A percentile compares a stretch with the other conserved stretches of the same genome.
Conservation (phyloP, 2,797 vertebrate species). For the Tokudaia muenninki region DNA sequence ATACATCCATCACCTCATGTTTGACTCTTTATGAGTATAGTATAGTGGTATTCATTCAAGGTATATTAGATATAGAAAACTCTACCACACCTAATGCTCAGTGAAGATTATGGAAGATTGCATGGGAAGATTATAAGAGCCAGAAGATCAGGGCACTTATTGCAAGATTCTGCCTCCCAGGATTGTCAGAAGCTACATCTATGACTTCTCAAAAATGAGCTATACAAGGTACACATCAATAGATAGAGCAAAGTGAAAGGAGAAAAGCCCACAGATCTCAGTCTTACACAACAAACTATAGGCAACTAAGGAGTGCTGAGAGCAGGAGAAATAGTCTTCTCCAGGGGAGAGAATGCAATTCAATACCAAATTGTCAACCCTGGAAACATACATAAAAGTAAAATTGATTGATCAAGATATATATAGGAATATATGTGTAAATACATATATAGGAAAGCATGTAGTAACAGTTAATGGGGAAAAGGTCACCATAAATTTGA, state of each 20-base stretch:
- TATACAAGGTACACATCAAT: not conserved
- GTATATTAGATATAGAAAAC: not conserved
- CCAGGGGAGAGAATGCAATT: not conserved
- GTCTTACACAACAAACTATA: no score
- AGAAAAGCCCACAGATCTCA: not conserved
- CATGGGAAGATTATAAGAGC: not conserved
- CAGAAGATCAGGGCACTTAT: rapidly evolving
- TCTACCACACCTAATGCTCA: not conserved
- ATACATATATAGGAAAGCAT: not conserved
- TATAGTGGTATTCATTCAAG: not conserved
- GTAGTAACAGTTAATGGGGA: not conserved
- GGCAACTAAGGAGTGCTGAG: not conserved
- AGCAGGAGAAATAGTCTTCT: not conserved
- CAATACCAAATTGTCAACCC: not conserved
- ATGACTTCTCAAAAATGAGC: not conserved
- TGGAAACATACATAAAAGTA: no score
- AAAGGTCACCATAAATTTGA: not conserved
- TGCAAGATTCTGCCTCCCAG: not conserved
- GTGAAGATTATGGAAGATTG: not conserved
- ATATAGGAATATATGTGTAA: not conserved
- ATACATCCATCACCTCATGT: not conserved
- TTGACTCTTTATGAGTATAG: not conserved
- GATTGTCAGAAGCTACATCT: not conserved
- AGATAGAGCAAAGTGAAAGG: not conserved
- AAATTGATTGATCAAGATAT: not conserved